phyloP scores from a whole-genome alignment of 2,113 vertebrate genomes.

The Xiphophorus hellerii region DNA sequence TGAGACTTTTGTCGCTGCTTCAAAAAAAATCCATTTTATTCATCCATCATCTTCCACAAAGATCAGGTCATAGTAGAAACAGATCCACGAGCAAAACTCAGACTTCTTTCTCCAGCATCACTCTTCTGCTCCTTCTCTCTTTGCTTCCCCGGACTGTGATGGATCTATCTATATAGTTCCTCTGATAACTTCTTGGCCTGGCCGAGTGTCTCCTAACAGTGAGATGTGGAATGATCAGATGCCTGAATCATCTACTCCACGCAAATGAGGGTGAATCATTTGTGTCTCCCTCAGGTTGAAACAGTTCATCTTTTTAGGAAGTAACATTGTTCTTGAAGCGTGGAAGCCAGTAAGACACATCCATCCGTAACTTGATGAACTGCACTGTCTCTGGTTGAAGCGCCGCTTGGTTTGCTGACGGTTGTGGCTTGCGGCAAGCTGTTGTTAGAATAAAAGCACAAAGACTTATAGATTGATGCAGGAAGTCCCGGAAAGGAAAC shows the following conservation, averaged over 20 bases:
- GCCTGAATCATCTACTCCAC: background rate
- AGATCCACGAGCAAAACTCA: background rate
- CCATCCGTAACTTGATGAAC: slow-evolving; percentile 29
- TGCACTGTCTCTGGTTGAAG: slow-evolving; percentile 17
- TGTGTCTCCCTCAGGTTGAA: background rate
- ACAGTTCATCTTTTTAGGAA: background rate
- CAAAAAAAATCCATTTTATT: background rate
- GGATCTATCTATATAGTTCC: background rate
- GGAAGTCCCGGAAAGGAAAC: background rate
- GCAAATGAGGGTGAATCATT: background rate
- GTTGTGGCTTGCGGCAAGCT: background rate
- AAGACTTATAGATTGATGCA: slow-evolving; percentile 17
- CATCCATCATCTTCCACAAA: background rate
- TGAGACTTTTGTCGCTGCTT: background rate
- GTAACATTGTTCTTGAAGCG: background rate
- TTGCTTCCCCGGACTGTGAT: background rate
- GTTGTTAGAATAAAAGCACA: background rate
- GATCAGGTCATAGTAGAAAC: background rate
- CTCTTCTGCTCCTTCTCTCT: background rate
- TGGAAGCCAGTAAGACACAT: slow-evolving; percentile 21
- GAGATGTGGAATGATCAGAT: background rate
- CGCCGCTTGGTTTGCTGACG: slow-evolving; percentile 18
- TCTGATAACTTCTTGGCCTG: background rate
- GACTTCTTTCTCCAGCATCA: background rate
- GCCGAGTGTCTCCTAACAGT: background rate